Evolutionary conservation across 2,888 invertebrate species (phyloP), one percentile per base, ranked within the genome.

Genomic region (Caenorhabditis panamensis): DNA sequence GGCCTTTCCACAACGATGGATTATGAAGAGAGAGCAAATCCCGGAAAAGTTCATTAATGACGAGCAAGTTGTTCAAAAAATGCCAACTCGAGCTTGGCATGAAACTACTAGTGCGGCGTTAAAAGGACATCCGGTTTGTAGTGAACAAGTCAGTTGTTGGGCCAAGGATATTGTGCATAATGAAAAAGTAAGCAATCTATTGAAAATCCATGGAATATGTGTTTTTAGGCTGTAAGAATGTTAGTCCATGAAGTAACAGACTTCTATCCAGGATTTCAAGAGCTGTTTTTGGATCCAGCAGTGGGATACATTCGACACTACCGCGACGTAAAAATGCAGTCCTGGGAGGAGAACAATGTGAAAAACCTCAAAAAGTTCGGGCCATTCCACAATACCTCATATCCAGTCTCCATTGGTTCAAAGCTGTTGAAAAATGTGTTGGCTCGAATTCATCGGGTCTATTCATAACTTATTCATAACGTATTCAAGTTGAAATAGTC

Each of bases 1-100:
- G 0, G 76, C 67, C 26, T 81, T 81, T 37, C 81, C 81, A 0
- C 81, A 81, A 51, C 61, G 81, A 11, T 81, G 81, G 81, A 81
- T 81, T 31, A 81, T 81, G 81, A 81, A 81, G 24, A 53, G 81
- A 68, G 76, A 81, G 28, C 49, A 44, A 4, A 56, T 71, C 11
- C 81, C 81, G 9, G 47, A 54, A 18, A 71, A 71, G 67, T 81
- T 72, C 22, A 26, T 44, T 16, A 75, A 62, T 61, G 76, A 76
- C 56, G 44, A 67, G 31, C 81, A 81, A 53, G 47, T 81, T 0
- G 44, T 72, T 11, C 44, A 66, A 16, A 77, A 66, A 20, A 61
- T 81, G 71, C 76, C 81, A 26, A 81, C 81, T 6, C 44, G 76
- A 0, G 67, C 64, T n/a, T 81, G 81, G 81, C 71, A 76, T 26